Evolutionary conservation across 2,888 invertebrate genomes (phyloP).

Genomic region (Monoplex corrugatus): DNA sequence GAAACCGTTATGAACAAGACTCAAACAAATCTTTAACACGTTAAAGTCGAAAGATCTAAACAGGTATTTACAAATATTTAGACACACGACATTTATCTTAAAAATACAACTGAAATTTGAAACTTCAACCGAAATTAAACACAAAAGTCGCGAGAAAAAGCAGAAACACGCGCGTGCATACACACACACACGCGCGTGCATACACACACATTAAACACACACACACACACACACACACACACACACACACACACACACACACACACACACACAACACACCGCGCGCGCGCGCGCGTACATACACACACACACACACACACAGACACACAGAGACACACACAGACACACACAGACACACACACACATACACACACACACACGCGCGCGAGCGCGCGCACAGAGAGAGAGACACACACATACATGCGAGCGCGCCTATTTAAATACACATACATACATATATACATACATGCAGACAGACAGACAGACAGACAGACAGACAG

Average conservation of each 20-base stretch:
- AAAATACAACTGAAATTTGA: no score
- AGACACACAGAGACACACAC: background rate
- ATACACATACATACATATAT: conserved; percentile 9
- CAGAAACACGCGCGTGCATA: background rate
- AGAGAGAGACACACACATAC: conserved; percentile 9
- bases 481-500: no score
- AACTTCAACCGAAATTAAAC: background rate
- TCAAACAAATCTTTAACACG: no score
- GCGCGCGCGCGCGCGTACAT: no score
- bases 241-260: no score
- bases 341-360: conserved; percentile 15
- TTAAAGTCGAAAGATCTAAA: no score
- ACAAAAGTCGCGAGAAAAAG: background rate
- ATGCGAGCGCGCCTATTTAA: background rate
- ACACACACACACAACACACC: no score
- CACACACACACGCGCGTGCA: background rate
- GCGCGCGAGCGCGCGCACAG: background rate
- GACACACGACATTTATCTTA: no score
- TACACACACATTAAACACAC: background rate
- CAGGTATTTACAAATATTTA: no score
- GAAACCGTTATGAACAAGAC: no score
- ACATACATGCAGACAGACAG: conserved; percentile 3
- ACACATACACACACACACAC: conserved; percentile 10
- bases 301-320: conserved; percentile 11
- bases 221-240: no score